phyloP scores from a whole-genome alignment of 2,797 vertebrate genomes.

The Gallinago stenura region DNA sequence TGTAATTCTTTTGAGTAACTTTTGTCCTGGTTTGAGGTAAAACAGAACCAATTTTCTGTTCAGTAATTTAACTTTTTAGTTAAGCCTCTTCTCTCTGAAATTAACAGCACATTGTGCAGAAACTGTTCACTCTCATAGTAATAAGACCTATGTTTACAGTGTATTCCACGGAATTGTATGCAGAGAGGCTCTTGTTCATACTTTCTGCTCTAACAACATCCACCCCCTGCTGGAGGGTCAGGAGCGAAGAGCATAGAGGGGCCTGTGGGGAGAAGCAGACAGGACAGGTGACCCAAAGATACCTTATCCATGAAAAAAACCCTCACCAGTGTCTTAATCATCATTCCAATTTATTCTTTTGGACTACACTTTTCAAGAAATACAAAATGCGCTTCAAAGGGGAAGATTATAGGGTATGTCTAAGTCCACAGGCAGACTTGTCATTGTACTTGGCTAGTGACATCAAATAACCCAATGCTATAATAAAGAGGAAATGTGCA shows the following conservation, averaged over 20 bases:
- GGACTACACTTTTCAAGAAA: not conserved
- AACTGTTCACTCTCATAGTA: not conserved
- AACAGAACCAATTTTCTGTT: not conserved
- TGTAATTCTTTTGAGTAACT: not conserved
- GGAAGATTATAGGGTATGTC: not conserved
- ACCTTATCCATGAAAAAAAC: not conserved
- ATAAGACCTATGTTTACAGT: not conserved
- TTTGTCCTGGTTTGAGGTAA: not conserved
- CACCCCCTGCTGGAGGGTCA: not conserved
- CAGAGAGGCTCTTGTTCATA: not conserved
- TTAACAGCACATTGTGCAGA: not conserved
- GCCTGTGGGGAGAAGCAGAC: not conserved
- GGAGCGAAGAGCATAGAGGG: not conserved
- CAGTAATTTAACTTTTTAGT: not conserved
- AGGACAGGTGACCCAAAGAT: not conserved
- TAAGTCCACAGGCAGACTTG: not conserved
- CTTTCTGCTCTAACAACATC: not conserved
- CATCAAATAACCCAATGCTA: not conserved
- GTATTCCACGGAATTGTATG: not conserved
- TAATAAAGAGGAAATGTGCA: constrained; percentile 2
- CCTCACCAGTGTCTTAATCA: not conserved
- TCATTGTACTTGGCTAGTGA: not conserved
- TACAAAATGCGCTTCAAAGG: not conserved
- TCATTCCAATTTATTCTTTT: not conserved
- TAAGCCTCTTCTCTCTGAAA: not conserved